Percentiles rank a stretch among this genome's conserved stretches.
Evolutionary conservation across 1,140 invertebrate genomes (phyloP).

Genomic region (Drosophila pachea): DNA sequence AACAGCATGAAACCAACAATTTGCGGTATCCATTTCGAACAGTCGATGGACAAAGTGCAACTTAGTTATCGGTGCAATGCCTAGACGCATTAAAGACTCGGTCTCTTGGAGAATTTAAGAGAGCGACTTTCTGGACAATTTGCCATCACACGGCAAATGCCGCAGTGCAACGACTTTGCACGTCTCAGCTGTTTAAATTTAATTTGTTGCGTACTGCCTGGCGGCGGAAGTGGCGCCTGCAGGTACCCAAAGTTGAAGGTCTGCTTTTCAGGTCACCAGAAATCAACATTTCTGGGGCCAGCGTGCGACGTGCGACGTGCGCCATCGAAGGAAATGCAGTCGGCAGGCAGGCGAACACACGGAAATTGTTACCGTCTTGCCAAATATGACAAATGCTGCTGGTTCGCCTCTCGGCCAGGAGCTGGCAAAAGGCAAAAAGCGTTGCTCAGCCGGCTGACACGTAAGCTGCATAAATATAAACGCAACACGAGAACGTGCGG

Average conservation of each 20-base stretch:
- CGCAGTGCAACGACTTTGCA: constrained; percentile 49
- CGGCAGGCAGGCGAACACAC: constrained; percentile 32
- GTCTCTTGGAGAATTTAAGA: constrained; percentile 31
- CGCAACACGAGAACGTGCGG: constrained; percentile 63
- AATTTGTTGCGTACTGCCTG: constrained; percentile 54
- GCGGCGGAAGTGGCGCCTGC: constrained; percentile 3
- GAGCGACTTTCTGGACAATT: constrained; percentile 44
- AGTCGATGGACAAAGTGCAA: constrained; percentile 11
- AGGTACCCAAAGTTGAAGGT: constrained; percentile 2
- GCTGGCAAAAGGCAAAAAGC: constrained; percentile 26
- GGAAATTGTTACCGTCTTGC: constrained; percentile 75
- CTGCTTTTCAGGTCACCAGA: constrained; percentile 70
- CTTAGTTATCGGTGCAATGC: not conserved
- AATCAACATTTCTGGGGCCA: constrained; percentile 64
- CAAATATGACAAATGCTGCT: constrained; percentile 73
- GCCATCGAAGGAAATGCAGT: constrained; percentile 72
- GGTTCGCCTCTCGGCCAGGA: constrained; percentile 1
- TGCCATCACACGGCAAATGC: constrained; percentile 36
- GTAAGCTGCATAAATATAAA: constrained; percentile 77
- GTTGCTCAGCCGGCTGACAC: constrained; percentile 53
- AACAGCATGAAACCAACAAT: not conserved
- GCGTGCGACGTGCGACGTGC: constrained; percentile 38
- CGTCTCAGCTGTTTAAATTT: constrained; percentile 73
- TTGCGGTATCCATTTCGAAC: constrained; percentile 2
- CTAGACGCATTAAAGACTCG: constrained; percentile 2